Conservation (phyloP, 2,888 invertebrate species). For the Danaus chrysippus region DNA sequence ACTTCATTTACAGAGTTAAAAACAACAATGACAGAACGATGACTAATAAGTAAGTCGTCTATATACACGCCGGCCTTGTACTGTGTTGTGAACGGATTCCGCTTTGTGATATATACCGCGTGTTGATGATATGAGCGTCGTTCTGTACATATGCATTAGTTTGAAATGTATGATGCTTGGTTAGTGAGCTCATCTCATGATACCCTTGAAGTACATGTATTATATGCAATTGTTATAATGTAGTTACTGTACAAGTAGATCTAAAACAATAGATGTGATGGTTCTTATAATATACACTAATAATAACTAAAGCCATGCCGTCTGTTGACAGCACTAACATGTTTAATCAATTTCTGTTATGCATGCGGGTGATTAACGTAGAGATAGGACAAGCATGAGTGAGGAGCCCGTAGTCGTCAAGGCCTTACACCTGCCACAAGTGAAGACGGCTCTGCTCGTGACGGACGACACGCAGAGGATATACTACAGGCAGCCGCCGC, state of each 20-base stretch:
- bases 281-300: no score
- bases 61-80: constrained; percentile 2
- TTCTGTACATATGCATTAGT: constrained; percentile 45
- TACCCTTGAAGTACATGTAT: background rate
- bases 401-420: constrained; percentile 62
- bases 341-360: constrained; percentile 35
- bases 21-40: constrained; percentile 73
- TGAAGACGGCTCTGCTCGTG: constrained; percentile 57
- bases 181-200: background rate
- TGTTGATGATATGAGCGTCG: constrained; percentile 37
- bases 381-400: constrained; percentile 54
- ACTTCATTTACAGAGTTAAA: constrained; percentile 63
- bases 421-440: constrained; percentile 60
- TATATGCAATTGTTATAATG: no score
- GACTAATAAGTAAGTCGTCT: constrained; percentile 64
- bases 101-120: constrained; percentile 16
- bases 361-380: constrained; percentile 56
- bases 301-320: no score
- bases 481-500: constrained; percentile 47
- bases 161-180: constrained; percentile 8
- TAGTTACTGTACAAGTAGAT: no score
- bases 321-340: constrained; percentile 27
- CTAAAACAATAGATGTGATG: no score
- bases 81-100: background rate
- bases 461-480: constrained; percentile 31